phyloP scores from a whole-genome alignment of 1,140 invertebrate genomes.

The Penaeus chinensis region DNA sequence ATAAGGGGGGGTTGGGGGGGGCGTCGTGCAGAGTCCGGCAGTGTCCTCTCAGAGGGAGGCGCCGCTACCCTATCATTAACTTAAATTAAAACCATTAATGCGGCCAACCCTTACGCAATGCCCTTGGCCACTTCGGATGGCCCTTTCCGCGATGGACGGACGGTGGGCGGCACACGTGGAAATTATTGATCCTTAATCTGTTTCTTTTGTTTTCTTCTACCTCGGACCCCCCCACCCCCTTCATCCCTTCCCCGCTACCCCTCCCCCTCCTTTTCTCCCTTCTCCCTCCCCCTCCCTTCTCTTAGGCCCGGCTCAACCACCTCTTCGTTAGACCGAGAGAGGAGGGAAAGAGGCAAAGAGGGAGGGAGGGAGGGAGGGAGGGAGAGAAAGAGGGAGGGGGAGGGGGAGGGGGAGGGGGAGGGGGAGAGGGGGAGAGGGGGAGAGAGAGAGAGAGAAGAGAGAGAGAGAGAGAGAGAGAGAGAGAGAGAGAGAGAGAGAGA shows the following conservation, averaged over 20 bases:
- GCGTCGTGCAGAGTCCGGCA: neutral
- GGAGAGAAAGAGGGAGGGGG: no score
- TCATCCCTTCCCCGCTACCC: neutral
- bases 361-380: no score
- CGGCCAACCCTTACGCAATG: conserved; percentile 11
- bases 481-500: neutral
- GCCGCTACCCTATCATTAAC: conserved; percentile 35
- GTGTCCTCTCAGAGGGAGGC: neutral
- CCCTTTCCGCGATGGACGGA: no score
- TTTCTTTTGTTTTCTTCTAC: no score
- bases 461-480: neutral
- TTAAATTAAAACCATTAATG: conserved; percentile 53
- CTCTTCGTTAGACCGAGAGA: no score
- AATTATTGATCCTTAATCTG: no score
- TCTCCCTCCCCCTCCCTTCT: neutral
- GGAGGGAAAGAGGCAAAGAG: no score
- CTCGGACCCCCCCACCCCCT: neutral
- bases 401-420: neutral
- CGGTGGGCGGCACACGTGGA: no score
- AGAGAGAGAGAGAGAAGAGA: neutral
- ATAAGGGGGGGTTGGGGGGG: neutral
- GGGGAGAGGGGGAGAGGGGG: neutral
- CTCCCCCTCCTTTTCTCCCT: neutral
- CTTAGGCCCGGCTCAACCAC: neutral
- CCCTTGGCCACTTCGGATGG: neutral